These are phyloP conservation scores for Troides aeacus DNA, from an alignment of 2,888 invertebrate species.

Conservation along the genomic window DNA sequence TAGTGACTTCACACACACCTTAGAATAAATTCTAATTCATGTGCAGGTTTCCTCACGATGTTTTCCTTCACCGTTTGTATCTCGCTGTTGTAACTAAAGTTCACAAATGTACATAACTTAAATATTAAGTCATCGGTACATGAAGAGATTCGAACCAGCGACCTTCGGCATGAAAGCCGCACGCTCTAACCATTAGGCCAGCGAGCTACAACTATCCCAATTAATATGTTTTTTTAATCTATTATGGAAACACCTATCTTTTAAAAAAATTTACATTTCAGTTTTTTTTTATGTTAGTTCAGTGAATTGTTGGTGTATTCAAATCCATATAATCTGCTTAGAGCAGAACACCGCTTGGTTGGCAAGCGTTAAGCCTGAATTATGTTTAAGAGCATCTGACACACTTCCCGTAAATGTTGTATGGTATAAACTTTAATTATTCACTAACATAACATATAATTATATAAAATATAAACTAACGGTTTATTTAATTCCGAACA, in stretches of 20 bases:
- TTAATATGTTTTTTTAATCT: too few species aligned
- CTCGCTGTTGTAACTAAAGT: too few species aligned
- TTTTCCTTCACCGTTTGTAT: too few species aligned
- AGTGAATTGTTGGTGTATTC: slow-evolving; percentile 3
- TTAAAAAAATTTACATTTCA: not conserved
- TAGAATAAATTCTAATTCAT: too few species aligned
- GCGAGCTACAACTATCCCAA: too few species aligned
- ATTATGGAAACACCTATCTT: not conserved
- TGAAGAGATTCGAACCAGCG: too few species aligned
- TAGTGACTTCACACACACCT: too few species aligned
- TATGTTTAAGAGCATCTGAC: slow-evolving; percentile 20
- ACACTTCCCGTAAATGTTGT: slow-evolving; percentile 14
- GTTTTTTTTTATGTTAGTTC: not conserved
- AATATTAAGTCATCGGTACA: too few species aligned
- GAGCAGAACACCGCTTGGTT: not conserved
- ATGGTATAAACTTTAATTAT: slow-evolving; percentile 3
- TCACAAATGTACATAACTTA: too few species aligned
- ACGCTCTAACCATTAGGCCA: too few species aligned
- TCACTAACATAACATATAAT: not conserved
- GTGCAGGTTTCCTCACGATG: too few species aligned
- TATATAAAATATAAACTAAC: not conserved
- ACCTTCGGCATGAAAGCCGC: too few species aligned
- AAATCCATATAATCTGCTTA: not conserved
- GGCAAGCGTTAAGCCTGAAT: slow-evolving; percentile 7
- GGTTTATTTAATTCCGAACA: not conserved